Conservation (phyloP, 2,113 vertebrate species). For the Nothocercus nigrocapillus region DNA sequence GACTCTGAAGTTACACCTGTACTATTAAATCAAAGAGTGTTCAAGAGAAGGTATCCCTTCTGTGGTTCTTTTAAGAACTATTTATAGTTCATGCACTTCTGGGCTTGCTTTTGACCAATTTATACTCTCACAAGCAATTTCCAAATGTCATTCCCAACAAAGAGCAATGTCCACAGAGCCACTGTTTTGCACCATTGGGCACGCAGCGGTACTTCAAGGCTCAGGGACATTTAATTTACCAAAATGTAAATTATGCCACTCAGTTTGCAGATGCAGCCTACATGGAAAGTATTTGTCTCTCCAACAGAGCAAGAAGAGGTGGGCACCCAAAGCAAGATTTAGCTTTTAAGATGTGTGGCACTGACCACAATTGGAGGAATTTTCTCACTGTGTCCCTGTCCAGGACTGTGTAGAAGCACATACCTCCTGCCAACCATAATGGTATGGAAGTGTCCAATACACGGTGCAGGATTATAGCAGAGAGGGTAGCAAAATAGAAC, state of each 20-base stretch:
- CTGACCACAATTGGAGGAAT: not conserved
- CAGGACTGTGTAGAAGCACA: not conserved
- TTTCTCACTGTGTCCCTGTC: not conserved
- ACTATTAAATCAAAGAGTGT: not conserved
- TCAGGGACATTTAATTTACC: not conserved
- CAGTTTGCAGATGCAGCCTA: not conserved
- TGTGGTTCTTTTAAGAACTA: too few species aligned
- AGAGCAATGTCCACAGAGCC: too few species aligned
- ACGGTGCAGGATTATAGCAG: not conserved
- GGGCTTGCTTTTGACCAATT: not conserved
- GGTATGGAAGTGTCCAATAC: not conserved
- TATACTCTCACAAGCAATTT: not conserved
- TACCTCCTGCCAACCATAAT: not conserved
- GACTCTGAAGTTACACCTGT: not conserved
- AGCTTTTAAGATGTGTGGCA: not conserved
- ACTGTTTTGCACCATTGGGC: not conserved
- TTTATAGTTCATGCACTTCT: not conserved
- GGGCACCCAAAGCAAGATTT: not conserved
- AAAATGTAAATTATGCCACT: not conserved
- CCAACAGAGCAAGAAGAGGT: not conserved
- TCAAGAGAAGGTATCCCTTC: fast-evolving
- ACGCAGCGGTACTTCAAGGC: not conserved
- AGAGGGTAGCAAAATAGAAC: not conserved
- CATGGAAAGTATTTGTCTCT: not conserved
- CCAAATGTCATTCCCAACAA: too few species aligned